Evolutionary conservation across 2,888 invertebrate genomes (phyloP).

Genomic region (Drosophila borealis): DNA sequence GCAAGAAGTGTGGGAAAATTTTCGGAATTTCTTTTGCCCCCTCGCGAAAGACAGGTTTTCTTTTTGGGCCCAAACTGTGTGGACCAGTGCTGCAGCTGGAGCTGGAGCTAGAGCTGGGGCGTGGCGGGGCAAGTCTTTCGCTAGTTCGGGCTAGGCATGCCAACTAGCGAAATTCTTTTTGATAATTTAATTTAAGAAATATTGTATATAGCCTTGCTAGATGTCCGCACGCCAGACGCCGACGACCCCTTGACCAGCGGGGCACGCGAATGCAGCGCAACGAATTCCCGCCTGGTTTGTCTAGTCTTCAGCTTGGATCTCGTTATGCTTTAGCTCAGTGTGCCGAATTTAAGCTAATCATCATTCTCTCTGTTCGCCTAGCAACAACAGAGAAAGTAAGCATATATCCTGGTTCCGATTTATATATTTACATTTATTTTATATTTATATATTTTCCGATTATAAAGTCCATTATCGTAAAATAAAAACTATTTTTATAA

Average conservation of each 20-base stretch:
- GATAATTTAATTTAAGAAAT: constrained; percentile 79
- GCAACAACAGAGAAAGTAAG: constrained; percentile 65
- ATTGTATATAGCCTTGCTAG: constrained; percentile 67
- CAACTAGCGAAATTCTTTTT: constrained; percentile 80
- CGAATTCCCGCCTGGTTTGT: constrained; percentile 41
- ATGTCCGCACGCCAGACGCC: constrained; percentile 33
- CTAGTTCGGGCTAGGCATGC: constrained; percentile 66
- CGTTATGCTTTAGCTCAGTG: constrained; percentile 40
- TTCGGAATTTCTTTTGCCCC: constrained; percentile 74
- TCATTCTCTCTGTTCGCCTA: constrained; percentile 31
- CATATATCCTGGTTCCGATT: not conserved
- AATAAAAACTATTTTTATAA: too few species aligned
- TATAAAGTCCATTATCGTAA: too few species aligned
- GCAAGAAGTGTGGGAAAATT: constrained; percentile 78
- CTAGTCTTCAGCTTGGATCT: constrained; percentile 27
- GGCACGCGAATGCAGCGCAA: constrained; percentile 51
- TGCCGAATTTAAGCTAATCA: constrained; percentile 51
- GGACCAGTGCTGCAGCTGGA: constrained; percentile 12
- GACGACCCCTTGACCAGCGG: constrained; percentile 69
- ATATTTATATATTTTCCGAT: not conserved
- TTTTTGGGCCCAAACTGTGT: constrained; percentile 32
- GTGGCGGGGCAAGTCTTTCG: constrained; percentile 49
- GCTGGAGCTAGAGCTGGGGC: constrained; percentile 41
- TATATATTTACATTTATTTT: too few species aligned
- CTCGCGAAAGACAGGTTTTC: constrained; percentile 51